Evolutionary conservation across 2,113 vertebrate species (phyloP).

Genomic region (Ceuthmochares aereus): DNA sequence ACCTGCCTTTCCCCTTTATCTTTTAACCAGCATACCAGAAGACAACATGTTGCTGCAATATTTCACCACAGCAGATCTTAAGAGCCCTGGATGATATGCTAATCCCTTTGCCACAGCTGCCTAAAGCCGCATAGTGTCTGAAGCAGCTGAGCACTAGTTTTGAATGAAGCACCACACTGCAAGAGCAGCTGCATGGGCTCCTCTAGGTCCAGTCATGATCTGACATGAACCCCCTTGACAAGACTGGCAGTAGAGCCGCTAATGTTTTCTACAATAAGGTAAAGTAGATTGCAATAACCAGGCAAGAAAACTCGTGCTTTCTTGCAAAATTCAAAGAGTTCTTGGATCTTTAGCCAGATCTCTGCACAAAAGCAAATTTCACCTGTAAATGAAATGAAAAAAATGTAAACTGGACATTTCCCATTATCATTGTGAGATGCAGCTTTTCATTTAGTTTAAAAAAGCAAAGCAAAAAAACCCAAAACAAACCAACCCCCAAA

Average conservation of each 20-base stretch:
- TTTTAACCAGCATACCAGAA: not conserved
- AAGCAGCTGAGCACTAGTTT: constrained; percentile 21
- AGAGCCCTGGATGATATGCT: not conserved
- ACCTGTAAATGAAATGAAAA: not conserved
- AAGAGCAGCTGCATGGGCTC: constrained; percentile 42
- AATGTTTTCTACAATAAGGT: not conserved
- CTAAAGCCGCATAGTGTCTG: not conserved
- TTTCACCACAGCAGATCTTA: not conserved
- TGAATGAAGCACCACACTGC: constrained; percentile 3
- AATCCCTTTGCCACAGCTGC: constrained; percentile 40
- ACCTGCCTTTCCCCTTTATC: not conserved
- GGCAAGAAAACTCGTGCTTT: not conserved
- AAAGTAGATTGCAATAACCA: not conserved
- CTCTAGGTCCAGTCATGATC: not conserved
- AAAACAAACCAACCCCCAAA: not conserved
- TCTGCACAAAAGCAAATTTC: not conserved
- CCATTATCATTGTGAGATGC: not conserved
- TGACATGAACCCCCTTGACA: not conserved
- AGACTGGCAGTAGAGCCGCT: not conserved
- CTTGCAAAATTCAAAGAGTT: not conserved
- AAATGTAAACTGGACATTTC: not conserved
- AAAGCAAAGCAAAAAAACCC: not conserved
- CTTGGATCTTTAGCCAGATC: not conserved
- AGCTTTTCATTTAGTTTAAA: not conserved
- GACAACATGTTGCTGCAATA: not conserved